phyloP scores from a whole-genome alignment of 2,113 vertebrate species.

The Tylochromis polylepis region DNA sequence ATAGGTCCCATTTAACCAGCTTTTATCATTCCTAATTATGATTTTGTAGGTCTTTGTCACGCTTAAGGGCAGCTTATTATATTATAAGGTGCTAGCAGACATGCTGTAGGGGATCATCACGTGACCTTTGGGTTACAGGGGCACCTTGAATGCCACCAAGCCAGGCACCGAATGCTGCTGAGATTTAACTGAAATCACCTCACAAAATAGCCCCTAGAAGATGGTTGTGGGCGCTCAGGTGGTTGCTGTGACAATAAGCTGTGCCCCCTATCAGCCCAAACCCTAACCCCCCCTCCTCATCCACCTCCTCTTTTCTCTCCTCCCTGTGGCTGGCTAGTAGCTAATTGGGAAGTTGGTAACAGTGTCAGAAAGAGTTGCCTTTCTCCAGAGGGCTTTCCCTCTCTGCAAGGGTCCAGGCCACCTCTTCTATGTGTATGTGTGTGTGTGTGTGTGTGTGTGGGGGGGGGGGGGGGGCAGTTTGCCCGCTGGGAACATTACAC shows the following conservation, averaged over 20 bases:
- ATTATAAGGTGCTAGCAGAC: background rate
- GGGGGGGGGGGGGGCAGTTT: slow-evolving; percentile 81
- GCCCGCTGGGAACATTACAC: slow-evolving; percentile 45
- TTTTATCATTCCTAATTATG: background rate
- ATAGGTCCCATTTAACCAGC: background rate
- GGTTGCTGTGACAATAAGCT: slow-evolving; percentile 37
- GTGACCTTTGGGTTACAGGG: background rate
- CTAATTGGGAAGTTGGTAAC: slow-evolving; percentile 74
- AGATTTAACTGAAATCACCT: background rate
- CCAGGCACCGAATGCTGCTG: background rate
- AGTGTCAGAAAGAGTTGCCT: slow-evolving; percentile 66
- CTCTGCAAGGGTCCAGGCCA: slow-evolving; percentile 43
- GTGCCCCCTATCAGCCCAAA: slow-evolving; percentile 2
- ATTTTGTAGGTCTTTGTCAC: background rate
- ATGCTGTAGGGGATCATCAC: background rate
- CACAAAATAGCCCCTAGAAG: background rate
- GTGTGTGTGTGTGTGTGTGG: slow-evolving; percentile 60
- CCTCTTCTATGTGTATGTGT: slow-evolving; percentile 19
- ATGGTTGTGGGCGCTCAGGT: slow-evolving; percentile 11
- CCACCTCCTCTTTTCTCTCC: background rate
- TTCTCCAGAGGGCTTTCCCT: slow-evolving; percentile 54
- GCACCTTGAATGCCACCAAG: background rate
- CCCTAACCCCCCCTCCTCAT: background rate
- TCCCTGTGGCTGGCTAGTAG: slow-evolving; percentile 33
- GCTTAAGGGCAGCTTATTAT: background rate